These are phyloP conservation scores for Hassar affinis DNA, from an alignment of 2,113 vertebrate species.

Conservation along the genomic window DNA sequence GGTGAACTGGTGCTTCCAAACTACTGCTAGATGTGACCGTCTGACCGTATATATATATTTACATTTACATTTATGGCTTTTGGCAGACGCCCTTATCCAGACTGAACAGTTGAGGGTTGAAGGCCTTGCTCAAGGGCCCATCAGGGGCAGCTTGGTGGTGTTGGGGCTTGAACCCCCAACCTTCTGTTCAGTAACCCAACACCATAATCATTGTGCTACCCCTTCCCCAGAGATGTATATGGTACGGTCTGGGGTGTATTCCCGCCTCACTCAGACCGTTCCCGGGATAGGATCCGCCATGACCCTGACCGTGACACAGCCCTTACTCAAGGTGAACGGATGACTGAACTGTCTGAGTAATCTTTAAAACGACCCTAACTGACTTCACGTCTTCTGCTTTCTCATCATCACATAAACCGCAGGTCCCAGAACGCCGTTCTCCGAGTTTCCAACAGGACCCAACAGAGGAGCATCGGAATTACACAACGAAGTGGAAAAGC, in stretches of 20 bases:
- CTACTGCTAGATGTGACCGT: neutral
- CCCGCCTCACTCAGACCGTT: neutral
- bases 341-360: neutral
- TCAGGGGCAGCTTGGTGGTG: too few relatives aligned
- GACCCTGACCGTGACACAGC: neutral
- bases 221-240: too few relatives aligned
- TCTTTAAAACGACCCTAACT: neutral
- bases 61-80: too few relatives aligned
- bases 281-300: neutral
- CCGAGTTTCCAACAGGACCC: neutral
- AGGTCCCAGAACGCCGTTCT: neutral
- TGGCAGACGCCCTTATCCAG: too few relatives aligned
- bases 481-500: neutral
- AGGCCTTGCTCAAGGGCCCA: too few relatives aligned
- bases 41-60: too few relatives aligned
- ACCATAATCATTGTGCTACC: too few relatives aligned
- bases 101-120: too few relatives aligned
- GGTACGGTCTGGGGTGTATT: too few relatives aligned
- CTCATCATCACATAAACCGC: neutral
- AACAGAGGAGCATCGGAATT: neutral
- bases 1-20: neutral
- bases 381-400: slow-evolving; percentile 14
- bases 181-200: too few relatives aligned
- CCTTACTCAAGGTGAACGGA: neutral
- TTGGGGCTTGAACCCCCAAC: too few relatives aligned